Evolutionary conservation across 2,888 invertebrate genomes (phyloP), one percentile per base, ranked within the genome.

Genomic region (Slavum lentiscoides): DNA sequence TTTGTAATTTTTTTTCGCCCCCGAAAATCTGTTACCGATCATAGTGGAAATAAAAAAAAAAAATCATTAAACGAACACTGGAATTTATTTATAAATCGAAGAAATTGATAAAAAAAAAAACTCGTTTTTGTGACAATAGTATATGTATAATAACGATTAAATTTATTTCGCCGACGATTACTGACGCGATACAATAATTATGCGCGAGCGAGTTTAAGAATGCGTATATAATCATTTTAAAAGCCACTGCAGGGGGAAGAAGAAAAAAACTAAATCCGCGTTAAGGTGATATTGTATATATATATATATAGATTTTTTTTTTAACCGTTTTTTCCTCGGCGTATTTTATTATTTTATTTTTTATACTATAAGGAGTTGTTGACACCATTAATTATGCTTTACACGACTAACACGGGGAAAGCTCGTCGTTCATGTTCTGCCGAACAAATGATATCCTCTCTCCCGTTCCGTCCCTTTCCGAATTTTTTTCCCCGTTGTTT

Each of bases 341-440:
- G 30, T 30, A 30, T 30, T 30, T 30, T 30, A 30, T 30, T 30
- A 30, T 30, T 30, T 30, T 4, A 30, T 30, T 30, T 77, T 80
- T 43, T 58, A 21, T 43, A 4, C 15, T 17, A 49, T 13, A 62
- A 80, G 62, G 55, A 80, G 77, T 70, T 55, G 77, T 80, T 58
- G 70, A 70, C 77, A 80, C 77, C 70, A 80, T 80, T 80, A 80
- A 80, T 80, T 80, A 77, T 62, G 21, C 61, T 77, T 70, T 61
- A 61, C 39, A 69, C 49, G 49, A 49, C 49, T 49, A 61, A 61
- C 69, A 62, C 70, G 77, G 62, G 39, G 62, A 80, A 70, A 72
- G 39, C 70, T 30, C 70, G 37, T 49, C 69, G 77, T 80, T 64
- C 64, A 80, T 64, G 62, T 80, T 80, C 64, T 64, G 77, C 70